Evolutionary conservation across 2,113 vertebrate species (phyloP), one percentile per base, ranked within the genome.

Genomic region (Syngnathus typhle): DNA sequence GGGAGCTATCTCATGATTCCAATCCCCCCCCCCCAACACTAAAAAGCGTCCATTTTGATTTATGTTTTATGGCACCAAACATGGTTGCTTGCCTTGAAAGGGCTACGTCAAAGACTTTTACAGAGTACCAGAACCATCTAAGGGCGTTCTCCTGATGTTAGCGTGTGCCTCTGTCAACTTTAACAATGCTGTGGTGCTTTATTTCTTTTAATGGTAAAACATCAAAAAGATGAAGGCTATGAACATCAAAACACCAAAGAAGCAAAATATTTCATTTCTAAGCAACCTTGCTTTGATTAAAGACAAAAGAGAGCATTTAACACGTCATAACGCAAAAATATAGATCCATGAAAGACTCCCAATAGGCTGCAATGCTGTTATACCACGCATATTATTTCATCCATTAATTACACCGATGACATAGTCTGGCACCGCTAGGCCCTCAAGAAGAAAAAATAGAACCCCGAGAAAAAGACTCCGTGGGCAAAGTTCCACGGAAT

Each of bases 381-480:
- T 47, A 65, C 64, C 74, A 58, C 44, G 39, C 60, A 62, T 62
- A 16, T 62, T 44, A 37, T 36, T 58, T 7, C 55, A 58, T 13
- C 39, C 19, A 43, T 41, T 27, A 15, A 62, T 62, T 23, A 62
- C 19, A 62, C 4, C 8, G 8, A 7, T 47, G 41, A 15, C 44
- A 46, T 43, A 60, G 63, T 44, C 21, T 65, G 27, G 77, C 68
- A 27, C 67, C 41, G 62, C 46, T 68, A 47, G 84, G 80, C 83
- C 83, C 80, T 81, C 79, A 72, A 58, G 55, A 32, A 58, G 55
- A 9, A 38, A 62, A 62, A 62, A 62, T 62, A 15, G 39, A 62
- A 61, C 59, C 74, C 41, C 1, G 21, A 63, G 12, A 59, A 68
- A 71, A 71, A 43, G 63, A 27, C 61, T 32, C 61, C 36, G 21